Percentiles rank a stretch among this genome's conserved stretches.
These are phyloP conservation scores for Rhinopomastus cyanomelas DNA, from an alignment of 2,113 vertebrate genomes.

Conservation along the genomic window DNA sequence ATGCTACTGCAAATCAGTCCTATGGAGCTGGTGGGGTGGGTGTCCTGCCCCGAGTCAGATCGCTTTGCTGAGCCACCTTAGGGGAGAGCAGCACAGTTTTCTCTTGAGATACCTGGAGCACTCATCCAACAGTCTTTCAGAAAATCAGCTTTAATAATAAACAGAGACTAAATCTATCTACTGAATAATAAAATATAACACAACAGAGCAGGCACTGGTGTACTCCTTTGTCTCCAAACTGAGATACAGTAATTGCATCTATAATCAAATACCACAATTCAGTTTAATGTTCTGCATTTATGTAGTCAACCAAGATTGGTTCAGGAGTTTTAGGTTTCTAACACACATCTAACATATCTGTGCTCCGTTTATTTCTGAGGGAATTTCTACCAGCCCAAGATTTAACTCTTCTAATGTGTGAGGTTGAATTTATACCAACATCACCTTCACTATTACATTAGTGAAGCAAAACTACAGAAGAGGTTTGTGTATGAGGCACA, in stretches of 20 bases:
- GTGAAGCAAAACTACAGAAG: not conserved
- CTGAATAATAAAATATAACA: not conserved
- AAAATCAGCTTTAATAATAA: not conserved
- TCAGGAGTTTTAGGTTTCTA: conserved; percentile 10
- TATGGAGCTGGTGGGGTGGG: not conserved
- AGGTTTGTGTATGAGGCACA: not conserved
- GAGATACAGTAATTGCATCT: conserved; percentile 28
- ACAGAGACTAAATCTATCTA: not conserved
- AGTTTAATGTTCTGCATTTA: conserved; percentile 7
- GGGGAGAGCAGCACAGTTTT: not conserved
- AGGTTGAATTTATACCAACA: not conserved
- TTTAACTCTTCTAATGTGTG: not conserved
- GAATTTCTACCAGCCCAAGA: not conserved
- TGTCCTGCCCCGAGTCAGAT: not conserved
- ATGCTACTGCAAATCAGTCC: not conserved
- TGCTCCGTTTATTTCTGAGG: not conserved
- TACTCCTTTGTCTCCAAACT: conserved; percentile 30
- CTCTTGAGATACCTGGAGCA: not conserved
- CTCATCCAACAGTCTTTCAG: not conserved
- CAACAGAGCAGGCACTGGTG: not conserved
- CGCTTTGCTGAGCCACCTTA: not conserved
- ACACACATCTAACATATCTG: not conserved
- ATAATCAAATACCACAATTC: conserved; percentile 17
- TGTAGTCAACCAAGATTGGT: conserved; percentile 3
- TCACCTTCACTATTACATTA: not conserved